These are phyloP conservation scores for Dolichoris vasculosae DNA, from an alignment of 1,140 invertebrate species.

Conservation along the genomic window DNA sequence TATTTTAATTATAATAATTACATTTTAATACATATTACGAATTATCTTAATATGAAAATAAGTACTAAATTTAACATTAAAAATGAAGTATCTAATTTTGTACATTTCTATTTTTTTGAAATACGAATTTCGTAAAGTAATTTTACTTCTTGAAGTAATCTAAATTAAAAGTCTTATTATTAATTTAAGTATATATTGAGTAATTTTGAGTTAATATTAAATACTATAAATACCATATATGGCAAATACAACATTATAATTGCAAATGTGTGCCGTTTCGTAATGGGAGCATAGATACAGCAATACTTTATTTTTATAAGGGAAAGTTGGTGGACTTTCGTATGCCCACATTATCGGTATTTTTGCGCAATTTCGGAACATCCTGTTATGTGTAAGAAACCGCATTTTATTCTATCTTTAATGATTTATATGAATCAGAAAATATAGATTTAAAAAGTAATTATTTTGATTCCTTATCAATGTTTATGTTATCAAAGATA, in stretches of 20 bases:
- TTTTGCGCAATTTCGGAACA: neutral
- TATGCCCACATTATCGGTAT: neutral
- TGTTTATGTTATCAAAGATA: too few relatives aligned
- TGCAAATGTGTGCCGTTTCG: neutral
- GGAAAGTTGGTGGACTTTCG: slow-evolving; percentile 9
- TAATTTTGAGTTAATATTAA: too few relatives aligned
- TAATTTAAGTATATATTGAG: too few relatives aligned
- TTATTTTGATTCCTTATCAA: neutral
- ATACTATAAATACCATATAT: neutral
- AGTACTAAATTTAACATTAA: too few relatives aligned
- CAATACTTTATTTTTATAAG: neutral
- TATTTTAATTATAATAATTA: too few relatives aligned
- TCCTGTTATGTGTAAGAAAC: neutral
- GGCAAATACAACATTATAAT: neutral
- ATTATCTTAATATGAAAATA: too few relatives aligned
- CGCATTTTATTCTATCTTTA: neutral
- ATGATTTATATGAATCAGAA: neutral
- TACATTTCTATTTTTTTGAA: too few relatives aligned
- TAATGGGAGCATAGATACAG: neutral
- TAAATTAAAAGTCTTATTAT: too few relatives aligned
- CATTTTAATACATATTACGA: neutral
- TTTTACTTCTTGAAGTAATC: too few relatives aligned
- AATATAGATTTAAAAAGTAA: neutral
- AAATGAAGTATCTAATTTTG: too few relatives aligned
- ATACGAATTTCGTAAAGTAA: too few relatives aligned